These are phyloP conservation scores for Parascotia fuliginaria DNA, from an alignment of 2,888 invertebrate species.

Conservation along the genomic window DNA sequence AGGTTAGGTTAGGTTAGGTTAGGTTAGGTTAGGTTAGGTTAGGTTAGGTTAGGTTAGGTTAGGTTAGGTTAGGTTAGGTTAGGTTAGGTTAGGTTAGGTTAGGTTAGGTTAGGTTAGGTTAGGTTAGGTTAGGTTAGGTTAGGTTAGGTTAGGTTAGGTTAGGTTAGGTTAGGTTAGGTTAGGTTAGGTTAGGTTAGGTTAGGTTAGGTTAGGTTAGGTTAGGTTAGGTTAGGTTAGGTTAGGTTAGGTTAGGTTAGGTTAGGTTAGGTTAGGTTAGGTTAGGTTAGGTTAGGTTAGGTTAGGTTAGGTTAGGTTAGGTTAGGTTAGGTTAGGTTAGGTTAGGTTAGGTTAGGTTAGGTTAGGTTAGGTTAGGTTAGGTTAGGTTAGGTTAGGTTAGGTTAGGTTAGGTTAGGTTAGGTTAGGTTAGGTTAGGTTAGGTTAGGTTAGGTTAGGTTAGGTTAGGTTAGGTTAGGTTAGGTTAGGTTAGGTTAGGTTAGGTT, in stretches of 20 bases:
- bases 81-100: constrained; percentile 1
- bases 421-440: too few species aligned
- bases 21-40: constrained; percentile 1
- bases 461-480: constrained; percentile 1
- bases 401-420: constrained; percentile 1
- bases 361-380: constrained; percentile 1
- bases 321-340: constrained; percentile 1
- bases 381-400: constrained; percentile 1
- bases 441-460: constrained; percentile 1
- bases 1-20: not conserved
- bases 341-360: constrained; percentile 1
- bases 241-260: constrained; percentile 1
- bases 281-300: constrained; percentile 1
- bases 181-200: constrained; percentile 1
- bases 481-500: constrained; percentile 1
- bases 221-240: constrained; percentile 1
- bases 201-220: constrained; percentile 1
- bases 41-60: constrained; percentile 1
- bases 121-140: constrained; percentile 1
- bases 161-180: constrained; percentile 1
- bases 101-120: constrained; percentile 1
- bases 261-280: constrained; percentile 1
- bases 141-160: constrained; percentile 1
- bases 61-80: constrained; percentile 1
- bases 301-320: constrained; percentile 1